These are phyloP conservation scores for Neolamprologus hecqui DNA, from an alignment of 2,113 vertebrate genomes.

Conservation along the genomic window DNA sequence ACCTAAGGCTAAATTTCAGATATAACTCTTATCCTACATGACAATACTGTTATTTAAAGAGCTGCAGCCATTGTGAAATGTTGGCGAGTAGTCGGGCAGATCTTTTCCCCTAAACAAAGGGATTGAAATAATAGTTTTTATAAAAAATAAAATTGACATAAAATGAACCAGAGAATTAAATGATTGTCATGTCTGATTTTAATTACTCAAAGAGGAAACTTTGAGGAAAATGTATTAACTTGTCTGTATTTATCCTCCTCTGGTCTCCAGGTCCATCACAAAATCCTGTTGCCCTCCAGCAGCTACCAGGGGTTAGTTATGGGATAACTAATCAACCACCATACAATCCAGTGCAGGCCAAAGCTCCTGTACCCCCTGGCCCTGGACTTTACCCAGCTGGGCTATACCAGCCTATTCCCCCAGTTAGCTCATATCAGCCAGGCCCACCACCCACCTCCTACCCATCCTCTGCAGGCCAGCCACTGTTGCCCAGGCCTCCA, in stretches of 20 bases:
- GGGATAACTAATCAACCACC: conserved; percentile 67
- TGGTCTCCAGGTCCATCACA: conserved; percentile 81
- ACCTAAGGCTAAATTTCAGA: not conserved
- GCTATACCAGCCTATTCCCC: conserved; percentile 68
- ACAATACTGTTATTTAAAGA: not conserved
- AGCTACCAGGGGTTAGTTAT: conserved; percentile 71
- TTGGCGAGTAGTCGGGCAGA: not conserved
- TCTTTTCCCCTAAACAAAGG: not conserved
- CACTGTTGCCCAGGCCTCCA: conserved; percentile 65
- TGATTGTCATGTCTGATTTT: not conserved
- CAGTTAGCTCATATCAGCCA: conserved; percentile 71
- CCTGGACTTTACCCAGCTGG: conserved; percentile 73
- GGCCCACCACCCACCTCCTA: conserved; percentile 62
- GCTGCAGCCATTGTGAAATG: not conserved
- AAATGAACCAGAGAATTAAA: not conserved
- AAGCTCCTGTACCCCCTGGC: conserved; percentile 68
- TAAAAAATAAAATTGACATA: not conserved
- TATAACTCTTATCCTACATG: not conserved
- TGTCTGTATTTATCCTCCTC: not conserved
- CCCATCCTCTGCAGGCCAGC: conserved; percentile 72
- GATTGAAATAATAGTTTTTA: not conserved
- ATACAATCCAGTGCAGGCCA: conserved; percentile 71
- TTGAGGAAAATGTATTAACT: not conserved
- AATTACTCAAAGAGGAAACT: not conserved
- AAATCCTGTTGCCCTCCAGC: conserved; percentile 71